A percentile compares a stretch with the other conserved stretches of the same genome.
Conservation (phyloP, 37 sponge, comb jelly and placozoan species). For the Lycopodina hypogea region DNA sequence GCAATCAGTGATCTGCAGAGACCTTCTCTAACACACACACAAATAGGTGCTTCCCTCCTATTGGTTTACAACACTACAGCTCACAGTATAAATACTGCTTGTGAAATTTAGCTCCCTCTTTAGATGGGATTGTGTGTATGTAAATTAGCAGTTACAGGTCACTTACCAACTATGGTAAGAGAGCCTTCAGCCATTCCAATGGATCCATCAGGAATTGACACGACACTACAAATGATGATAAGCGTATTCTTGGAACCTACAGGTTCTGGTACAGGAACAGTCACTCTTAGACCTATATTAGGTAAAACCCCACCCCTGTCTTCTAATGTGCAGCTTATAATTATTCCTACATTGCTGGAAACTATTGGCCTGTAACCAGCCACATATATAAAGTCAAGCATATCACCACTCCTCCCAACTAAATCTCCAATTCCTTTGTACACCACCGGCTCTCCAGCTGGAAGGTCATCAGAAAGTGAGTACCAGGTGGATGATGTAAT, state of each 20-base stretch:
- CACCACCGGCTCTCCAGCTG: neutral
- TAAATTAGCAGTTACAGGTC: neutral
- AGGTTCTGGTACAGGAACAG: neutral
- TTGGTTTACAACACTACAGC: no score
- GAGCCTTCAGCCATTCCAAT: neutral
- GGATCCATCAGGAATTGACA: no score
- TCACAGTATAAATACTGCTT: no score
- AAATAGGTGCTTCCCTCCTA: no score
- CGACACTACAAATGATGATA: neutral
- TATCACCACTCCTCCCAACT: neutral
- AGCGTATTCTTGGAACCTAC: neutral
- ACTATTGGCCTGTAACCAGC: neutral
- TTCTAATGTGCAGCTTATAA: no score
- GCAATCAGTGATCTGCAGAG: no score
- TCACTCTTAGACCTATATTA: no score
- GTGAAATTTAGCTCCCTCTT: no score
- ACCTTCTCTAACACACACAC: no score
- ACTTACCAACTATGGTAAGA: neutral
- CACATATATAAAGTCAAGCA: neutral
- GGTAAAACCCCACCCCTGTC: no score
- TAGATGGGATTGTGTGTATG: no score
- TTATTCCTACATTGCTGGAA: no score
- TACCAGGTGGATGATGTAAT: neutral
- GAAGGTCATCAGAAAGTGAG: neutral
- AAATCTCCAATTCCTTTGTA: slow-evolving; percentile 30